Percentiles rank a stretch among this genome's conserved stretches.
These are phyloP conservation scores for Bombycilla garrulus DNA, from an alignment of 2,113 vertebrate species.

Conservation along the genomic window DNA sequence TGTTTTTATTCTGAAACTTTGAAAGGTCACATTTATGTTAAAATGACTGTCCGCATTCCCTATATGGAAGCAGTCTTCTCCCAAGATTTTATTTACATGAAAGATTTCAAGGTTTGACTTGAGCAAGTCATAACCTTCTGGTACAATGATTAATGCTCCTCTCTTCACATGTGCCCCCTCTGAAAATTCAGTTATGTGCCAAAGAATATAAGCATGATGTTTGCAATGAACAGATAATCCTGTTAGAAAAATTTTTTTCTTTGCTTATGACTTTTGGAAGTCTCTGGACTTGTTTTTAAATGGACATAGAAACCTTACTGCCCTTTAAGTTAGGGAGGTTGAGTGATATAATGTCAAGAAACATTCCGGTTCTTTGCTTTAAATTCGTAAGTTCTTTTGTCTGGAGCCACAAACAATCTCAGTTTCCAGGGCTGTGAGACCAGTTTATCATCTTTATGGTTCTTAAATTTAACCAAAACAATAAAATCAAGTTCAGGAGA, in stretches of 20 bases:
- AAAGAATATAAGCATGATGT: background rate
- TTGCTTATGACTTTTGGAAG: background rate
- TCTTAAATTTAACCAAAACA: slow-evolving; percentile 16
- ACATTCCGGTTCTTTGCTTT: background rate
- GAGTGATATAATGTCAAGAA: background rate
- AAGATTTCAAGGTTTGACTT: background rate
- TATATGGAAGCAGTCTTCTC: background rate
- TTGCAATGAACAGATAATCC: background rate
- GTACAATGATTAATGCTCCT: background rate
- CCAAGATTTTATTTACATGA: background rate
- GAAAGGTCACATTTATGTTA: background rate
- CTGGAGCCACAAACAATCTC: background rate
- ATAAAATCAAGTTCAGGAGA: background rate
- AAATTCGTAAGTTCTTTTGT: background rate
- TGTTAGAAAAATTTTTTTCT: background rate
- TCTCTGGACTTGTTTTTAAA: background rate
- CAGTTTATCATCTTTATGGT: background rate
- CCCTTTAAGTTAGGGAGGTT: background rate
- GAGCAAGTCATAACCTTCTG: background rate
- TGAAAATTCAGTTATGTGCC: background rate
- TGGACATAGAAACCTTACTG: background rate
- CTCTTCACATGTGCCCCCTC: background rate
- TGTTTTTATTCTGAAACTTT: background rate
- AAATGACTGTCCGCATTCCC: background rate
- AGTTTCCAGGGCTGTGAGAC: background rate